Evolutionary conservation across 2,888 invertebrate genomes (phyloP), one percentile per base, ranked within the genome.

Genomic region (Drosophila anceps): DNA sequence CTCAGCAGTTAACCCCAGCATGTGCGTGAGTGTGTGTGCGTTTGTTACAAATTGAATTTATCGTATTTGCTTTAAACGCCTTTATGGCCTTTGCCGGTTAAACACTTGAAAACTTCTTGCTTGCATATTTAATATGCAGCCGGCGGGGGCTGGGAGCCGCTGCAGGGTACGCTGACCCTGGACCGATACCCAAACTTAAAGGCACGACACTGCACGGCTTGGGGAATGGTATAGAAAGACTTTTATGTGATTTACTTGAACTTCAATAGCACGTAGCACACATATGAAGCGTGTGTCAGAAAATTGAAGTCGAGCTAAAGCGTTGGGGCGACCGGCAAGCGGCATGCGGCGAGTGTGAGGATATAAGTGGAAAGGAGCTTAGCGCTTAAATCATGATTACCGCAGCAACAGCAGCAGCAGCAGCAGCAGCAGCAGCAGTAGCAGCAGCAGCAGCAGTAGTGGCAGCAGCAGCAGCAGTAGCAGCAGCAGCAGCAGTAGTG

Each of bases 371-470:
- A 59, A 64, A 74, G 65, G 46, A 72, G 86, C 84, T 82, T 83
- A 82, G 69, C 84, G 75, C 81, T 83, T 81, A 81, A 82, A 86
- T 83, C 86, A 86, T 82, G 86, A 82, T 82, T 83, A 83, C 81
- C 84, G 68, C 81, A 73, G 69, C 71, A 69, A 58, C 66, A 61
- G 62, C 68, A 69, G 27, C 15, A 8, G 46, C 24, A 48, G 24
- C 33, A 39, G 35, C 3, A 35, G 9, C 2, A 35, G n/a, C 20
- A 29, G 13, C 15, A 31, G 39, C 12, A 46, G 31, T 41, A 58
- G 24, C 46, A 51, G 2, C 15, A 35, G 24, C 44, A 44, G 24
- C 12, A 46, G 43, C 24, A 35, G 63, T n/a, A n/a, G n/a, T n/a
- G n/a, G 60, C 55, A 41, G 55, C 63, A 46, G 43, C 76, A 60